phyloP scores from a whole-genome alignment of 2,113 vertebrate genomes.

The Poeciliopsis turrubarensis region DNA sequence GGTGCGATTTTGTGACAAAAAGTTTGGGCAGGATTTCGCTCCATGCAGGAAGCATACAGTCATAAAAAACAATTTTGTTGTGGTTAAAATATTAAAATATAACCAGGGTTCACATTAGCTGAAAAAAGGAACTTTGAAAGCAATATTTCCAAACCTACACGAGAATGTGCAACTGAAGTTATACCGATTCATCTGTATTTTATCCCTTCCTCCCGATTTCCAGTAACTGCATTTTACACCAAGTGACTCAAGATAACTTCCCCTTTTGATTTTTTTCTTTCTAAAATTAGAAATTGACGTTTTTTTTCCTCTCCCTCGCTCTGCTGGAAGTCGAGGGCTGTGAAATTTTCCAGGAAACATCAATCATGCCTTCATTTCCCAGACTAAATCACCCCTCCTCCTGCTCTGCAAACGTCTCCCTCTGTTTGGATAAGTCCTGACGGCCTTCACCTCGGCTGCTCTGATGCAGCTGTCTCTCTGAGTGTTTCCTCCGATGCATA shows the following conservation, averaged over 20 bases:
- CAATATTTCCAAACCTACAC: no score
- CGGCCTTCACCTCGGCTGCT: conserved; percentile 9
- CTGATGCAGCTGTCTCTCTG: conserved; percentile 21
- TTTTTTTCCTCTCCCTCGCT: conserved; percentile 12
- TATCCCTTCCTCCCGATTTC: conserved; percentile 1
- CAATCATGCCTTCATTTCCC: conserved; percentile 57
- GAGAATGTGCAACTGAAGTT: no score
- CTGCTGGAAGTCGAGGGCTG: conserved; percentile 52
- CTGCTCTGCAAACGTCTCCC: not conserved
- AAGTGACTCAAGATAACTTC: conserved; percentile 15
- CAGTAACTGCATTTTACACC: not conserved
- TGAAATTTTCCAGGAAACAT: conserved; percentile 66
- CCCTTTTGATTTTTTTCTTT: not conserved
- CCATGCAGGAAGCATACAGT: no score
- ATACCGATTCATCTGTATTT: not conserved
- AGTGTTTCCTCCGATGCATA: conserved; percentile 22
- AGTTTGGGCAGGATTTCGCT: no score
- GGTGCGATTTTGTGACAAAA: no score
- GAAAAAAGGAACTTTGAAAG: no score
- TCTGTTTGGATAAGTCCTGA: not conserved
- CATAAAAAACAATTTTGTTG: no score
- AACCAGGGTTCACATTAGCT: no score
- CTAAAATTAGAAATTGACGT: not conserved
- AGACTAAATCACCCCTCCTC: not conserved
- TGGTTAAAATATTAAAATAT: no score